Percentiles rank a stretch among this genome's conserved stretches.
phyloP scores from a whole-genome alignment of 35 echinoderm and acorn worm species.

The Amphiura filiformis region DNA sequence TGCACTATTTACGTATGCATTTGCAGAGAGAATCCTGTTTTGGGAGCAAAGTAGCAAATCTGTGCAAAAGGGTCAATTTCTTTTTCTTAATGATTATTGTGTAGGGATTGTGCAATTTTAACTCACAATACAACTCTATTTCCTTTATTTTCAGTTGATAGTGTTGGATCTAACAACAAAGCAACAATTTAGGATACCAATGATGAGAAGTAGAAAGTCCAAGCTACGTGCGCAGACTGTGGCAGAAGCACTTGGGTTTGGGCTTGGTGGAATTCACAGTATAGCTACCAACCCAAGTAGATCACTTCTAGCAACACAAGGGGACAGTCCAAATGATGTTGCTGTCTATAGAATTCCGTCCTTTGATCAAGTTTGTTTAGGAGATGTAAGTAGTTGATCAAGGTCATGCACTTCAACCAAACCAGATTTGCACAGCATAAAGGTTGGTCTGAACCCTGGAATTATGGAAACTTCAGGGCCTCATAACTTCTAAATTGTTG shows the following conservation, averaged over 20 bases:
- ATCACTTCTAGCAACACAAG: slow-evolving; percentile 77
- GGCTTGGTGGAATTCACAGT: slow-evolving; percentile 80
- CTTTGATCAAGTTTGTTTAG: slow-evolving; percentile 91
- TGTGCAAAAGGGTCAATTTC: too few relatives aligned
- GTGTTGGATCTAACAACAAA: slow-evolving; percentile 56
- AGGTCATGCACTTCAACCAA: too few relatives aligned
- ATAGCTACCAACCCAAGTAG: slow-evolving; percentile 85
- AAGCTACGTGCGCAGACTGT: slow-evolving; percentile 9
- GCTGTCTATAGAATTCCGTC: slow-evolving; percentile 77
- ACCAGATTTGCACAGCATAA: not conserved
- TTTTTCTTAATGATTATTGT: too few relatives aligned
- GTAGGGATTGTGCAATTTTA: too few relatives aligned
- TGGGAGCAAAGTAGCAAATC: too few relatives aligned
- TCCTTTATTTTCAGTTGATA: slow-evolving; percentile 53
- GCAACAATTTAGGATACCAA: slow-evolving; percentile 59
- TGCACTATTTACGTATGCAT: too few relatives aligned
- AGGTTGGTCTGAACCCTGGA: not conserved
- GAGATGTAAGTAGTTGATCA: slow-evolving; percentile 72
- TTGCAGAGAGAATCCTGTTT: too few relatives aligned
- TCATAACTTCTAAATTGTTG: too few relatives aligned
- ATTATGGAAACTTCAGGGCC: too few relatives aligned
- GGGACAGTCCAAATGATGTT: slow-evolving; percentile 81
- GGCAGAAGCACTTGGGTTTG: slow-evolving; percentile 1
- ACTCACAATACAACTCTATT: not conserved
- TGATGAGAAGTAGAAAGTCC: slow-evolving; percentile 39